Percentiles rank a stretch among this genome's conserved stretches.
These are phyloP conservation scores for Halcyon malimbica DNA, from an alignment of 2,113 vertebrate genomes.

Conservation along the genomic window DNA sequence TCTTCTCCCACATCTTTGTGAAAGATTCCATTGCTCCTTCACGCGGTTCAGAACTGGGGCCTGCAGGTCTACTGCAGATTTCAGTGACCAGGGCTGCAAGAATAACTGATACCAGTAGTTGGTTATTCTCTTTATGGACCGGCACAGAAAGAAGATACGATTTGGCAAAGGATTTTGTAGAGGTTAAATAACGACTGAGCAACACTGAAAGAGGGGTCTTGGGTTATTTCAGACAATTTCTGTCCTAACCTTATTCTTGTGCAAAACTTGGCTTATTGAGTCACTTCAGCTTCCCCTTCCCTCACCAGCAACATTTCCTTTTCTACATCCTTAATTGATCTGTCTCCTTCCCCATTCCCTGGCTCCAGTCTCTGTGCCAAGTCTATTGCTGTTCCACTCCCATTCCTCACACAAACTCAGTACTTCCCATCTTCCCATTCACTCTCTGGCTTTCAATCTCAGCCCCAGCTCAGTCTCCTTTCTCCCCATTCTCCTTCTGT, in stretches of 20 bases:
- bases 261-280: neutral
- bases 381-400: neutral
- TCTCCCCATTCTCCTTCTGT: neutral
- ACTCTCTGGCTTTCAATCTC: neutral
- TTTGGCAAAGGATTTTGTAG: neutral
- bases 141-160: neutral
- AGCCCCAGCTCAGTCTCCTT: neutral
- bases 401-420: neutral
- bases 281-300: neutral
- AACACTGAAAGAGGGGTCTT: neutral
- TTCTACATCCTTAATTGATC: neutral
- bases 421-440: neutral
- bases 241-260: neutral
- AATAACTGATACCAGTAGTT: neutral
- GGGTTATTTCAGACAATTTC: neutral
- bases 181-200: neutral
- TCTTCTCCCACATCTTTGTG: neutral
- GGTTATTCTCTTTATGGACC: neutral
- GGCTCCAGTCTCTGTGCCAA: neutral
- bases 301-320: neutral
- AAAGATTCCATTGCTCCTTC: neutral
- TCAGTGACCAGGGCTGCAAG: neutral
- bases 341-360: neutral
- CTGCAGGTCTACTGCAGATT: neutral
- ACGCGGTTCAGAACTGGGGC: neutral